These are phyloP conservation scores for Sternotherus odoratus DNA, from an alignment of 2,797 vertebrate species.

Conservation along the genomic window DNA sequence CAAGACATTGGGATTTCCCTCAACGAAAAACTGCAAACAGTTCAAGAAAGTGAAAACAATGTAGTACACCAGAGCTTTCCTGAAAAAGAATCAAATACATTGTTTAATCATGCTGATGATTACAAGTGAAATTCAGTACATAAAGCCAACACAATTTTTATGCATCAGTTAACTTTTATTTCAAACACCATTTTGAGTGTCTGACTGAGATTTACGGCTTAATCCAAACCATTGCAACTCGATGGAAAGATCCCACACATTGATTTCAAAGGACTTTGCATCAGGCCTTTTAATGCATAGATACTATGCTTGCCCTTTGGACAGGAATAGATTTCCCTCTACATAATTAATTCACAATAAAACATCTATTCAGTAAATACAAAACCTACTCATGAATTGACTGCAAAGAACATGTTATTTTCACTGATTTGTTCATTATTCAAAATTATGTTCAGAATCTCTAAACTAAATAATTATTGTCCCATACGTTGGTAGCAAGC, in stretches of 20 bases:
- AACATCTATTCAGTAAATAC: background rate
- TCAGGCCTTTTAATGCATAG: background rate
- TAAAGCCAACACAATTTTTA: fast-evolving
- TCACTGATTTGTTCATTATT: background rate
- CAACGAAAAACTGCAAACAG: background rate
- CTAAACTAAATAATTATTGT: background rate
- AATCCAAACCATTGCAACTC: background rate
- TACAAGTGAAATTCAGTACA: background rate
- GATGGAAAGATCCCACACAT: background rate
- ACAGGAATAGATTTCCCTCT: background rate
- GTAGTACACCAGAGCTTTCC: background rate
- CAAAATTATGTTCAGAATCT: background rate
- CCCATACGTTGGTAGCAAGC: background rate
- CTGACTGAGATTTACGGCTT: background rate
- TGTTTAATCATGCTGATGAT: background rate
- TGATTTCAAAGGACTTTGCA: background rate
- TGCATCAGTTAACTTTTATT: background rate
- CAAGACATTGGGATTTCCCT: background rate
- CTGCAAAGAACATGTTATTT: background rate
- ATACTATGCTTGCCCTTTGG: background rate
- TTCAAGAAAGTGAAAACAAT: background rate
- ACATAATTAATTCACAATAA: fast-evolving
- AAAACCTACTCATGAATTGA: background rate
- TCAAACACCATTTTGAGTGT: background rate
- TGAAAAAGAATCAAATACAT: background rate